Conservation (phyloP, 1,140 invertebrate species). For the Daktulosphaira vitifoliae region DNA sequence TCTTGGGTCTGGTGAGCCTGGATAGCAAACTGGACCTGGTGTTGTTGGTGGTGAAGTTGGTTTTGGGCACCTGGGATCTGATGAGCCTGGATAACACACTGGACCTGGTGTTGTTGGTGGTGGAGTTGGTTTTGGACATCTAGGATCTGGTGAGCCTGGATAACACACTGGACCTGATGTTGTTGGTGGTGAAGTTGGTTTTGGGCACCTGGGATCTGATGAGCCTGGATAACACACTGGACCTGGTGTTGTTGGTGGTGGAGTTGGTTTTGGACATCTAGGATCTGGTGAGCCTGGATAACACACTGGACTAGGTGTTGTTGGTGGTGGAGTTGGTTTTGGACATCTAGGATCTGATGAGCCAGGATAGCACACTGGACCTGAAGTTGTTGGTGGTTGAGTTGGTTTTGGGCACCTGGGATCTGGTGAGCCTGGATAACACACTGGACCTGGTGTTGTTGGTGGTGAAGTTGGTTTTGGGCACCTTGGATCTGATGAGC, state of each 20-base stretch:
- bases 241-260: conserved; percentile 34
- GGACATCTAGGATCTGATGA: conserved; percentile 42
- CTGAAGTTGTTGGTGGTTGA: conserved; percentile 27
- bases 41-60: conserved; percentile 36
- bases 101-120: conserved; percentile 41
- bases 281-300: conserved; percentile 41
- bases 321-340: conserved; percentile 38
- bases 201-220: conserved; percentile 45
- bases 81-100: conserved; percentile 36
- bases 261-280: conserved; percentile 39
- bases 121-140: conserved; percentile 39
- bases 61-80: conserved; percentile 40
- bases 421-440: conserved; percentile 46
- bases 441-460: conserved; percentile 38
- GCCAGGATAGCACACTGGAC: conserved; percentile 42
- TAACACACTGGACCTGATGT: conserved; percentile 38
- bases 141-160: conserved; percentile 40
- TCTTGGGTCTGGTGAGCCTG: conserved; percentile 40
- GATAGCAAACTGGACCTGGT: conserved; percentile 39
- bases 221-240: conserved; percentile 37
- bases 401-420: conserved; percentile 44
- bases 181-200: conserved; percentile 33
- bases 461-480: conserved; percentile 37
- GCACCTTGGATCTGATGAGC: conserved; percentile 42
- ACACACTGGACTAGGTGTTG: conserved; percentile 36